Evolutionary conservation across 2,113 vertebrate genomes (phyloP), one percentile per base, ranked within the genome.

Genomic region (Indri indri): DNA sequence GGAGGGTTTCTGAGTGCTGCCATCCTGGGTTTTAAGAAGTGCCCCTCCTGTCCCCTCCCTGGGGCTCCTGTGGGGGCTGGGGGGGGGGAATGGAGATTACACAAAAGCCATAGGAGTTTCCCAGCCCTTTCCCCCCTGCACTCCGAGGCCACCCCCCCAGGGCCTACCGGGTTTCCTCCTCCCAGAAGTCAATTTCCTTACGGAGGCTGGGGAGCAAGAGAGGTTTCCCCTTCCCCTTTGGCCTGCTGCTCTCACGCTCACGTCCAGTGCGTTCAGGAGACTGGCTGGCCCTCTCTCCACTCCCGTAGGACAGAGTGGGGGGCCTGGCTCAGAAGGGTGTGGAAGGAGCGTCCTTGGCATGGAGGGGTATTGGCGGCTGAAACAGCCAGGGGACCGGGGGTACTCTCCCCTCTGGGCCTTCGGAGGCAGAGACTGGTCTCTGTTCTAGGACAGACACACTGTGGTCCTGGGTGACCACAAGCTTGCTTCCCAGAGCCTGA

Each of bases 61-160:
- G 80, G 57, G 86, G 91, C 23, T 63, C 37, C 40, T 3, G 4
- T 27, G 16, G 8, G 42, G 73, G 42, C 10, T 11, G 14, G 23
- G 50, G 50, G n/a, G n/a, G n/a, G 34, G 30, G 37, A 47, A 34
- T 68, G 54, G 71, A 83, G n/a, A 87, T 63, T 71, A 32, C 66
- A 88, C 54, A 42, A 57, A 94, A 88, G 68, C 85, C 42, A 50
- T 30, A 42, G 85, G 63, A 63, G 79, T 42, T 71, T 68, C 79
- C 45, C 34, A 45, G 50, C 4, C 32, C 42, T 40, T 30, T 70
- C 47, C 6, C n/a, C 57, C 13, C 5, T 59, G 25, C 4, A 20
- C 71, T 63, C 83, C 27, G 57, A 77, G 94, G 92, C 91, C 65
- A 96, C 90, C 87, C 63, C 59, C 65, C 88, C 90, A 85, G 84